These are phyloP conservation scores for Progne subis DNA, from an alignment of 2,113 vertebrate species.

Conservation along the genomic window DNA sequence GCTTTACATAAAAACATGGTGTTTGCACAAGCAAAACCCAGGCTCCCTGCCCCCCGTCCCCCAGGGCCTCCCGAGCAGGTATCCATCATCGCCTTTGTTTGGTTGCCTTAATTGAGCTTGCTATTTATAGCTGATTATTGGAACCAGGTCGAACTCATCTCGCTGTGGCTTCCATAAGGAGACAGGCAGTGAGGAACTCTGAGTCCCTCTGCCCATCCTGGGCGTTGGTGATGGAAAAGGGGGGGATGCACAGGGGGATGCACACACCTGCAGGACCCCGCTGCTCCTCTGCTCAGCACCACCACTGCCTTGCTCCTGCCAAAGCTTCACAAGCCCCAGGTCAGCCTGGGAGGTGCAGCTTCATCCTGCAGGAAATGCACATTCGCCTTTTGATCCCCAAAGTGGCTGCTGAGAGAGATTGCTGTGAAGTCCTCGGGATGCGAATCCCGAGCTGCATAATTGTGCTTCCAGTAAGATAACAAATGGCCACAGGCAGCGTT, in stretches of 20 bases:
- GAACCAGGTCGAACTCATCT: constrained; percentile 13
- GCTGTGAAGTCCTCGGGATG: neutral
- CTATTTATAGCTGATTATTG: constrained; percentile 49
- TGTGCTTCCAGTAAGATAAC: neutral
- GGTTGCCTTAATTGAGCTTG: constrained; percentile 29
- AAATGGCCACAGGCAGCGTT: neutral
- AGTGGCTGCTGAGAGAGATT: neutral
- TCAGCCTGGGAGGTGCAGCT: neutral
- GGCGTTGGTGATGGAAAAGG: rapidly evolving
- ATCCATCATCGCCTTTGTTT: constrained; percentile 14
- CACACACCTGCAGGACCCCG: rapidly evolving
- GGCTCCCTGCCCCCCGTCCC: neutral
- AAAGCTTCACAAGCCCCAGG: neutral
- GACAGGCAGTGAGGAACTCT: neutral
- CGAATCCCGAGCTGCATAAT: neutral
- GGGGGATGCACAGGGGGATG: neutral
- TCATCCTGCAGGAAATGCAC: neutral
- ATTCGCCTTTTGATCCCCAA: neutral
- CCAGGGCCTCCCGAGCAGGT: neutral
- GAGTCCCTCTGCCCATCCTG: neutral
- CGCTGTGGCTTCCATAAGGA: constrained; percentile 8
- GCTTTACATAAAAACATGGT: neutral
- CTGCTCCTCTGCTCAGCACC: neutral
- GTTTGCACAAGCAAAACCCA: neutral
- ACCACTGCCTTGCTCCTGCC: rapidly evolving